Conservation (phyloP, 2,113 vertebrate species). For the Suncus etruscus region DNA sequence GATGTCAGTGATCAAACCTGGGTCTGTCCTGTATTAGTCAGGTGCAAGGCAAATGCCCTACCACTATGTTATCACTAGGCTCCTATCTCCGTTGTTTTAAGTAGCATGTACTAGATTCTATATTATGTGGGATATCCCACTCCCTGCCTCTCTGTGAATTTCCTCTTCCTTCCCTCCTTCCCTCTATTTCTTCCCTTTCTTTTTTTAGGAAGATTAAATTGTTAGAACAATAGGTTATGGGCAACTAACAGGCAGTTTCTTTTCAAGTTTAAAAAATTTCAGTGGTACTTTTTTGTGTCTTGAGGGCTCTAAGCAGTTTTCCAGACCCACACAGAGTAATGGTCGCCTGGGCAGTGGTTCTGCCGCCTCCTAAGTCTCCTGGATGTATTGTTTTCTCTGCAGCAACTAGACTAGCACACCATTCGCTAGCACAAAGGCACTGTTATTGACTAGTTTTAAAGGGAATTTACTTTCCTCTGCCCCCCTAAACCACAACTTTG, state of each 20-base stretch:
- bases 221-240: background rate
- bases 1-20: too few relatives aligned
- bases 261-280: background rate
- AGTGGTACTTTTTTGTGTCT: background rate
- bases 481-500: conserved; percentile 66
- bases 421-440: conserved; percentile 67
- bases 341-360: background rate
- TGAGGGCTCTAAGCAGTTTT: background rate
- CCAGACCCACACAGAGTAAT: background rate
- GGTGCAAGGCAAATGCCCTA: too few relatives aligned
- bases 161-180: background rate
- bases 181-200: background rate
- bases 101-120: background rate
- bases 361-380: background rate
- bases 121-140: background rate
- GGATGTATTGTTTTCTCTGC: conserved; percentile 58
- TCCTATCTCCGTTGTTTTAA: background rate
- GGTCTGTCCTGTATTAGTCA: too few relatives aligned
- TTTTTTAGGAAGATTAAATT: background rate
- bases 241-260: conserved; percentile 14
- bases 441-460: conserved; percentile 75
- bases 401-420: background rate
- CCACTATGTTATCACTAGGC: too few relatives aligned
- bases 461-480: conserved; percentile 75
- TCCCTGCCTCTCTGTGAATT: fast-evolving